Evolutionary conservation across 2,888 invertebrate genomes (phyloP).

Genomic region (Labia minor): DNA sequence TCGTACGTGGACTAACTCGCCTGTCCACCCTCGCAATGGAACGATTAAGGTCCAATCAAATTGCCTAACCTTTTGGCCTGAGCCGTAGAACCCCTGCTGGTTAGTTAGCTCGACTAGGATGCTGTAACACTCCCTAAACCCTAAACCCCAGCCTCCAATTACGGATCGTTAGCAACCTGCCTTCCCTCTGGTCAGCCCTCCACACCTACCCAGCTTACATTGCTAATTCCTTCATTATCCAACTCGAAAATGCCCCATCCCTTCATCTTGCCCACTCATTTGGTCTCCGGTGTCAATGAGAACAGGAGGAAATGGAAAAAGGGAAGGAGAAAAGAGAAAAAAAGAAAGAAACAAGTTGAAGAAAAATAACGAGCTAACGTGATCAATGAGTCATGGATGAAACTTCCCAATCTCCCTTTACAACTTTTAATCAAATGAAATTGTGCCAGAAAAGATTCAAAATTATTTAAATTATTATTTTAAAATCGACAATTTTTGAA

Average conservation of each 20-base stretch:
- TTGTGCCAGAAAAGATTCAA: no score
- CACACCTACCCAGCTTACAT: neutral
- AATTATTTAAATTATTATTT: no score
- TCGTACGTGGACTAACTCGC: neutral
- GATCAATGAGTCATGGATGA: no score
- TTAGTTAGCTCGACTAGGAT: neutral
- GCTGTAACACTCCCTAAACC: neutral
- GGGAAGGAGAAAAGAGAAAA: no score
- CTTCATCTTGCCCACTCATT: neutral
- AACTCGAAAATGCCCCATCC: neutral
- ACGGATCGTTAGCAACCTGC: conserved; percentile 3
- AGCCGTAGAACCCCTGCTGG: neutral
- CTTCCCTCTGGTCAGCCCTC: conserved; percentile 8
- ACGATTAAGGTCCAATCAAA: neutral
- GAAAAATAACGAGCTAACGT: no score
- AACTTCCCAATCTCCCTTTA: no score
- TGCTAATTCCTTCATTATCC: conserved; percentile 13
- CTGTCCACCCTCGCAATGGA: neutral
- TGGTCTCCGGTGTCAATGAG: no score
- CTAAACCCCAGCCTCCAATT: conserved; percentile 5
- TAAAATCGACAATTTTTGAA: no score
- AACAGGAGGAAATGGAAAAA: no score
- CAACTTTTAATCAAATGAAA: no score
- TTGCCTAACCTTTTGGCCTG: conserved; percentile 13
- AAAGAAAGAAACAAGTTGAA: no score